Evolutionary conservation across 2,888 invertebrate genomes (phyloP).

Genomic region (Xestobium rufovillosum): DNA sequence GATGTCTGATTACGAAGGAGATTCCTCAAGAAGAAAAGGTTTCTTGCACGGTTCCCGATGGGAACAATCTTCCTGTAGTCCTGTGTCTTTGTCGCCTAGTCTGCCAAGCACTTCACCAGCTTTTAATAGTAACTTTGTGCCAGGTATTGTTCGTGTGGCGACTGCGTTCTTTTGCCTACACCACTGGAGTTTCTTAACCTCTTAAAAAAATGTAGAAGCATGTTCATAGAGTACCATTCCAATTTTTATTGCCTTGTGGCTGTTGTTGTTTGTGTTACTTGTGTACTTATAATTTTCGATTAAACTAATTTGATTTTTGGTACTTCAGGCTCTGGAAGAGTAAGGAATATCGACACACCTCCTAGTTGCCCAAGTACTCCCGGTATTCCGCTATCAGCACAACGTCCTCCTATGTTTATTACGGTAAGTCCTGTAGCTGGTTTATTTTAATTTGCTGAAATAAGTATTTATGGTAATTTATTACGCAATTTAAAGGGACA

Average conservation of each 20-base stretch:
- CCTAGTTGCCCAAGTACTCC: slow-evolving; percentile 42
- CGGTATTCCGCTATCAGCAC: slow-evolving; percentile 40
- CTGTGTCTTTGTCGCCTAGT: slow-evolving; percentile 52
- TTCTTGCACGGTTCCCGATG: slow-evolving; percentile 37
- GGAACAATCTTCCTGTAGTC: slow-evolving; percentile 49
- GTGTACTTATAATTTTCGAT: neutral
- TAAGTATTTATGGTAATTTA: too few relatives aligned
- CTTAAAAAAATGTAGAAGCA: too few relatives aligned
- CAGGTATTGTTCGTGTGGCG: slow-evolving; percentile 34
- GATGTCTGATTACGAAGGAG: slow-evolving; percentile 52
- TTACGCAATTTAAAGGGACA: too few relatives aligned
- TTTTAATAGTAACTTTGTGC: slow-evolving; percentile 36
- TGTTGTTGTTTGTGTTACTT: neutral
- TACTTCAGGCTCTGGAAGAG: slow-evolving; percentile 14
- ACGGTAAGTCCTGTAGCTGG: slow-evolving; percentile 47
- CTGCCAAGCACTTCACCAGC: slow-evolving; percentile 52
- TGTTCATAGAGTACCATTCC: too few relatives aligned
- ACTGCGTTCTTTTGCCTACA: too few relatives aligned
- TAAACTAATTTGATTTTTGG: slow-evolving; percentile 3
- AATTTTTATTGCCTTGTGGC: slow-evolving; percentile 2
- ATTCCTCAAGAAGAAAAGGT: slow-evolving; percentile 37
- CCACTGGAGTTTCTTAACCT: too few relatives aligned
- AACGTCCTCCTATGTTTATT: slow-evolving; percentile 59
- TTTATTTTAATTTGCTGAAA: neutral
- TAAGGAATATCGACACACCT: slow-evolving; percentile 33